A percentile compares a stretch with the other conserved stretches of the same genome.
These are phyloP conservation scores for Rotaria magnacalcarata DNA, from an alignment of 2,888 invertebrate species.

Conservation along the genomic window DNA sequence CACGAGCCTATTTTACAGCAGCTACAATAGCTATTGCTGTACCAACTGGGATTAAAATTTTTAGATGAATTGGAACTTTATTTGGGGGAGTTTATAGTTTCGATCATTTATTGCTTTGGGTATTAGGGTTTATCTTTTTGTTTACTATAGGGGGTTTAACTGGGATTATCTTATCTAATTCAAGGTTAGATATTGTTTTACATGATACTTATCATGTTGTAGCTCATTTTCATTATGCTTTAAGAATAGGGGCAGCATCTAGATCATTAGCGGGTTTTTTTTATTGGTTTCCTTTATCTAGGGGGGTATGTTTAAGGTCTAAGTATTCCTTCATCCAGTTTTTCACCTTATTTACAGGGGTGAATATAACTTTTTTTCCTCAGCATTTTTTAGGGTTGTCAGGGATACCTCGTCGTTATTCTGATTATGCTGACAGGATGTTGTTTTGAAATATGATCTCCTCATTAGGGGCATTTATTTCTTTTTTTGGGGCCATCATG, in stretches of 20 bases:
- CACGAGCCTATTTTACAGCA: conserved; percentile 76
- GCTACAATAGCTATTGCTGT: conserved; percentile 81
- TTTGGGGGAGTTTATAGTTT: conserved; percentile 58
- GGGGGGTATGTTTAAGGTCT: neutral
- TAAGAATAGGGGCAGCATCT: conserved; percentile 8
- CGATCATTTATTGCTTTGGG: conserved; percentile 43
- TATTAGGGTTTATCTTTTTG: conserved; percentile 47
- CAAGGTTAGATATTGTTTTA: conserved; percentile 70
- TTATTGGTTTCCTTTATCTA: conserved; percentile 47
- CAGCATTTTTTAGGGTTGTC: conserved; percentile 70
- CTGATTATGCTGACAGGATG: conserved; percentile 69
- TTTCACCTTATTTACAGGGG: conserved; percentile 67
- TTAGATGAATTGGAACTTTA: conserved; percentile 74
- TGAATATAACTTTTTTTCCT: conserved; percentile 72
- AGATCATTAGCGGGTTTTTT: conserved; percentile 48
- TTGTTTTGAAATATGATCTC: conserved; percentile 50
- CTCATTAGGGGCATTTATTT: conserved; percentile 50
- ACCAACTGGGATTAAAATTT: conserved; percentile 76
- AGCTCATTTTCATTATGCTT: conserved; percentile 34
- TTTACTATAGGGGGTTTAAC: conserved; percentile 61
- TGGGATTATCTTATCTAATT: conserved; percentile 66
- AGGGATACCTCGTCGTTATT: conserved; percentile 70
- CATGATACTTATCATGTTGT: conserved; percentile 66
- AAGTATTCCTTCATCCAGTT: neutral
- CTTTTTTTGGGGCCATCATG: conserved; percentile 48